Conservation (phyloP, 1,140 invertebrate genomes). For the Danaus melanippus region DNA sequence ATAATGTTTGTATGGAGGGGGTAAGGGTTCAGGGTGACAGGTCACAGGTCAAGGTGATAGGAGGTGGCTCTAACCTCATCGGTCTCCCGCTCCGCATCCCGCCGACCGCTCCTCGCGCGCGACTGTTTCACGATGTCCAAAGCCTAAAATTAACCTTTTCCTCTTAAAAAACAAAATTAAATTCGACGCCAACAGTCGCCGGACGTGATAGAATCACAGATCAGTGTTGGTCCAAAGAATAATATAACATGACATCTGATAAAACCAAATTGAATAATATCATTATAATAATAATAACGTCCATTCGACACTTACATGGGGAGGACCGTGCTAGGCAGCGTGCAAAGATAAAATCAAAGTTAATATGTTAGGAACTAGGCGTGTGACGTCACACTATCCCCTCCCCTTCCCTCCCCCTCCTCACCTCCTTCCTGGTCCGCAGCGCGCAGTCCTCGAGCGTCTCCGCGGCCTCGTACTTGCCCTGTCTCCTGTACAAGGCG, state of each 20-base stretch:
- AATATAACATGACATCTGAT: no score
- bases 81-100: conserved; percentile 43
- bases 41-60: background rate
- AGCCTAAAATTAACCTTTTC: conserved; percentile 72
- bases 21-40: no score
- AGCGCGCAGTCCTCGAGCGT: conserved; percentile 98
- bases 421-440: conserved; percentile 92
- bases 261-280: no score
- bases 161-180: conserved; percentile 1
- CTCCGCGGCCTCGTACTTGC: conserved; percentile 99
- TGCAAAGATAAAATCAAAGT: conserved; percentile 33
- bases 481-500: conserved; percentile 96
- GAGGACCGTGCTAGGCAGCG: conserved; percentile 71
- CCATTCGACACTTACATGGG: conserved; percentile 74
- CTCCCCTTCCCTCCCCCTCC: background rate
- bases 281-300: conserved; percentile 7
- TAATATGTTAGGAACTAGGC: background rate
- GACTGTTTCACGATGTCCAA: conserved; percentile 93
- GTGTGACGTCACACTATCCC: no score
- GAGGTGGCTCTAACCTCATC: conserved; percentile 43
- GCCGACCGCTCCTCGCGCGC: conserved; percentile 74
- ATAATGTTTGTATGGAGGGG: no score
- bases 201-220: no score
- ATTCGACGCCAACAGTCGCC: no score
- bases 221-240: no score